Evolutionary conservation across 2,113 vertebrate species (phyloP).

Genomic region (Perca flavescens): DNA sequence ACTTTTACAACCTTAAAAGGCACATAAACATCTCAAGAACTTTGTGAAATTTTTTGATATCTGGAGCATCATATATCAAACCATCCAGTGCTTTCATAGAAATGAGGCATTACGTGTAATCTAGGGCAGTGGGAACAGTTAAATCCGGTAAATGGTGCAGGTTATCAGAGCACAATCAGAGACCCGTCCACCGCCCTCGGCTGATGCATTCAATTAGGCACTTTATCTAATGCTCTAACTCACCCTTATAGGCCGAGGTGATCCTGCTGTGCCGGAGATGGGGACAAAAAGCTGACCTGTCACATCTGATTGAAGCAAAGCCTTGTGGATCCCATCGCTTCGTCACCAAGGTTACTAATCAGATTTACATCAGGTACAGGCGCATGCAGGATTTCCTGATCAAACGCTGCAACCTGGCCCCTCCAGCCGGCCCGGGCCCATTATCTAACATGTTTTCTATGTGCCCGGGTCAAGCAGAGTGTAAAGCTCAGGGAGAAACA

Average conservation of each 20-base stretch:
- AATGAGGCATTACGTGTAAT: background rate
- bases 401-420: slow-evolving; percentile 90
- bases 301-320: slow-evolving; percentile 90
- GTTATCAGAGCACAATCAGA: slow-evolving; percentile 64
- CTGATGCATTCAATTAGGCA: slow-evolving; percentile 74
- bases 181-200: slow-evolving; percentile 16
- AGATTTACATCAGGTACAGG: slow-evolving; percentile 93
- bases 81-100: slow-evolving; percentile 8
- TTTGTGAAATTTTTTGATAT: slow-evolving; percentile 43
- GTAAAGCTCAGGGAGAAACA: slow-evolving; percentile 93
- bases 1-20: slow-evolving; percentile 40
- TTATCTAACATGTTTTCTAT: slow-evolving; percentile 97
- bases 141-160: slow-evolving; percentile 63
- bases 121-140: slow-evolving; percentile 33
- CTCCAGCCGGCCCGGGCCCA: slow-evolving; percentile 84
- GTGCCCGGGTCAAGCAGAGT: slow-evolving; percentile 91
- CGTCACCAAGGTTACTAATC: slow-evolving; percentile 95
- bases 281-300: slow-evolving; percentile 85
- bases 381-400: slow-evolving; percentile 92
- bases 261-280: slow-evolving; percentile 80
- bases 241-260: slow-evolving; percentile 37
- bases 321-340: slow-evolving; percentile 89
- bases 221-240: slow-evolving; percentile 73
- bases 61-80: background rate
- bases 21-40: slow-evolving; percentile 46